These are phyloP conservation scores for Lymantria monacha DNA, from an alignment of 2,888 invertebrate genomes.

Conservation along the genomic window DNA sequence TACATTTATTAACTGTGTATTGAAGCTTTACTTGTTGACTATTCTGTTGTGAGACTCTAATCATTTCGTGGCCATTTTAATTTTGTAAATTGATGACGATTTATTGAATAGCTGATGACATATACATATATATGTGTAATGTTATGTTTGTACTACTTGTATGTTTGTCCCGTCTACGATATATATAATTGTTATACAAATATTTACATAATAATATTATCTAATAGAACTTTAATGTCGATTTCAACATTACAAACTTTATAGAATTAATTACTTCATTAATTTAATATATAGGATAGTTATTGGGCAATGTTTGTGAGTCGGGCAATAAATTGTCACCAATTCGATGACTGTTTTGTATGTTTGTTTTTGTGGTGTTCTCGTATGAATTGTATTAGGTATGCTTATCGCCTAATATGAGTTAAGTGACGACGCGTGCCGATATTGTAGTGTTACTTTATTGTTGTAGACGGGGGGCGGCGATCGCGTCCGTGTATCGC, in stretches of 20 bases:
- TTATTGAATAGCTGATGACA: slow-evolving; percentile 19
- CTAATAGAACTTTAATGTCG: too few species aligned
- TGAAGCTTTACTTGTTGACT: slow-evolving; percentile 26
- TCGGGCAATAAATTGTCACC: slow-evolving; percentile 7
- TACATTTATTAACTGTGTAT: slow-evolving; percentile 22
- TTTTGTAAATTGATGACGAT: slow-evolving; percentile 14
- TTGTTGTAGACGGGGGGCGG: slow-evolving; percentile 13
- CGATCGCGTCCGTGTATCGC: background rate
- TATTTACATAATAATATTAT: background rate
- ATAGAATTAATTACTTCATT: too few species aligned
- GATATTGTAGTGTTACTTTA: background rate
- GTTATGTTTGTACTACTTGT: too few species aligned
- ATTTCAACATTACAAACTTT: too few species aligned
- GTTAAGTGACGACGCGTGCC: slow-evolving; percentile 7
- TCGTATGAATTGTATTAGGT: slow-evolving; percentile 1
- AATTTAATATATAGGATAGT: too few species aligned
- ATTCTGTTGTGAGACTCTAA: slow-evolving; percentile 8
- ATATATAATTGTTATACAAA: too few species aligned
- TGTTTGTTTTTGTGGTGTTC: slow-evolving; percentile 5
- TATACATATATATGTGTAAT: too few species aligned
- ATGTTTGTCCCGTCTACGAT: too few species aligned
- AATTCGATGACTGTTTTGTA: background rate
- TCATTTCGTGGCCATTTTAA: slow-evolving; percentile 34
- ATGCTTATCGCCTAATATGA: slow-evolving; percentile 17
- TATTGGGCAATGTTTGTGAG: too few species aligned